phyloP scores from a whole-genome alignment of 2,113 vertebrate species.

The Cyprinodon variegatus region DNA sequence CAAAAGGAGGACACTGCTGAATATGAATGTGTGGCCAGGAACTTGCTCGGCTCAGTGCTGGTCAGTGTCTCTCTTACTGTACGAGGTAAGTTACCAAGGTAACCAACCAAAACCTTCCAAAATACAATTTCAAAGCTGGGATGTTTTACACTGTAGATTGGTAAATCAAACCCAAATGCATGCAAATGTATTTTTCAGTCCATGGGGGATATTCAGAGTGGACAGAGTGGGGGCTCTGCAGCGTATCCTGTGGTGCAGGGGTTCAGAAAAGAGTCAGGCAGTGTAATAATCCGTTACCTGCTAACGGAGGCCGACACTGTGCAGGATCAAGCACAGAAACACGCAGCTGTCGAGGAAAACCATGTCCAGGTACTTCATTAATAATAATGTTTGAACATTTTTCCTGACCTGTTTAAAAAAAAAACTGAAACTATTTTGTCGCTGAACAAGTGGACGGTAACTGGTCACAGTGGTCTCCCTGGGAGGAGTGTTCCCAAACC shows the following conservation, averaged over 20 bases:
- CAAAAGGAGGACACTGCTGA: constrained; percentile 89
- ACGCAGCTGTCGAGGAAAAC: constrained; percentile 84
- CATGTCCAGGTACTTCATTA: constrained; percentile 84
- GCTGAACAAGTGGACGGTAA: constrained; percentile 86
- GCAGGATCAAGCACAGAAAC: constrained; percentile 78
- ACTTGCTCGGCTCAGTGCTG: constrained; percentile 88
- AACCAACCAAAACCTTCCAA: neutral
- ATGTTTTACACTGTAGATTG: neutral
- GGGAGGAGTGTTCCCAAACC: constrained; percentile 93
- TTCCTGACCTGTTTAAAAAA: neutral
- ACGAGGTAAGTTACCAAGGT: constrained; percentile 80
- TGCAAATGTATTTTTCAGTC: constrained; percentile 76
- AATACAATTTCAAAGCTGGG: neutral
- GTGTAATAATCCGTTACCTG: constrained; percentile 89
- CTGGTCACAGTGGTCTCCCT: constrained; percentile 93
- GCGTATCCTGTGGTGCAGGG: constrained; percentile 88
- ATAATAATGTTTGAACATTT: neutral
- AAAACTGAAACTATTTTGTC: neutral
- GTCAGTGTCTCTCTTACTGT: constrained; percentile 84
- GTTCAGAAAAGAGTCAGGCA: constrained; percentile 86
- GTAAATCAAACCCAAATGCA: neutral
- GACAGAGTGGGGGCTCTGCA: constrained; percentile 90
- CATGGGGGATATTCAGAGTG: constrained; percentile 92
- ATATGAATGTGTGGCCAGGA: constrained; percentile 93
- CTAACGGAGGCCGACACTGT: constrained; percentile 89